Conservation (phyloP, 2,797 vertebrate genomes). For the Myotis myotis region DNA sequence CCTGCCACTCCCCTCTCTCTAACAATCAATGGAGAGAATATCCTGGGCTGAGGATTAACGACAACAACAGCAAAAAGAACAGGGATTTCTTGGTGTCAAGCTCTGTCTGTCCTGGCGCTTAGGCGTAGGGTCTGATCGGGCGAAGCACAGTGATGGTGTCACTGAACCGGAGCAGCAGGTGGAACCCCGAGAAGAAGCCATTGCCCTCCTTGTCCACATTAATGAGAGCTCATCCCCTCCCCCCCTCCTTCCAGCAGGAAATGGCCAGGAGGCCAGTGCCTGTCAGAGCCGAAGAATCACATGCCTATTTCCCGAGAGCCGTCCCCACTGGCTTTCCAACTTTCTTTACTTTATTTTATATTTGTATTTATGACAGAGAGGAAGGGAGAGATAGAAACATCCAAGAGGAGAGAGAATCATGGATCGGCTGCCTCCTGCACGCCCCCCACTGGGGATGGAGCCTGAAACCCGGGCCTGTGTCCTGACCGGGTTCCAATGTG, state of each 20-base stretch:
- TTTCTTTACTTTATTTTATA: neutral
- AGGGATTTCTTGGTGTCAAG: neutral
- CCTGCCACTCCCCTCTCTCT: neutral
- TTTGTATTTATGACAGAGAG: neutral
- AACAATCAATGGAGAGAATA: neutral
- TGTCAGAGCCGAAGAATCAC: neutral
- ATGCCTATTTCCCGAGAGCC: neutral
- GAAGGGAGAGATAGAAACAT: neutral
- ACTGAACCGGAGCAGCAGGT: neutral
- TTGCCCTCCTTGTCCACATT: neutral
- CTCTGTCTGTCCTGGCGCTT: neutral
- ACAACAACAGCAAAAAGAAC: neutral
- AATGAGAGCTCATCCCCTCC: neutral
- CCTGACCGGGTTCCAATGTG: neutral
- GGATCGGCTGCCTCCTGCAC: neutral
- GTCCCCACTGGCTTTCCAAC: neutral
- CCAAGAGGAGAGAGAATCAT: neutral
- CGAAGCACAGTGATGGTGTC: neutral
- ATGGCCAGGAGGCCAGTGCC: neutral
- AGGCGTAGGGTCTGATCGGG: neutral
- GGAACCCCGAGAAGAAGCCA: neutral
- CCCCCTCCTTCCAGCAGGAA: neutral
- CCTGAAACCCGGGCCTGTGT: neutral
- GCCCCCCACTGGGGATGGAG: neutral
- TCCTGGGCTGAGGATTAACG: accelerated